Evolutionary conservation across 1,140 invertebrate species (phyloP), one percentile per base, ranked within the genome.

Genomic region (Philotrypesis tridentata): DNA sequence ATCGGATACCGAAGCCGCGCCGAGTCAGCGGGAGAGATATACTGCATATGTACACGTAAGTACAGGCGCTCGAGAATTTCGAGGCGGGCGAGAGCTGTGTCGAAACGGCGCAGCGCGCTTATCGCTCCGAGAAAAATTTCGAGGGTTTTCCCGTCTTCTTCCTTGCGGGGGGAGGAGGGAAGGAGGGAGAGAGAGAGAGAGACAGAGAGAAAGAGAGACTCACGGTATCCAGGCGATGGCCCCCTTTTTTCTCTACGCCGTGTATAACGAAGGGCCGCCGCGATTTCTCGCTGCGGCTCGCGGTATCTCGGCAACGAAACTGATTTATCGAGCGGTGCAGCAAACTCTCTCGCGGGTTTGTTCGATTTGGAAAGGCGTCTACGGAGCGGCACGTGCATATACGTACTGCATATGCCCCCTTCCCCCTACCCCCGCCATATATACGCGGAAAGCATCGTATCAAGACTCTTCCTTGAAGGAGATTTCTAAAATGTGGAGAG

Each of bases 291-390:
- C 23, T 17, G 23, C 12, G 23, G 23, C 61, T 12, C 23, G 23
- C 61, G 61, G 61, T 65, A 65, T 25, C 61, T 25, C 23, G 25
- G 61, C 61, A 65, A 65, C 61, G 61, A 65, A 65, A 65, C 61
- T 65, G 61, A 65, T 65, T 65, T 65, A 65, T 65, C 61, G 61
- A 65, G 11, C 61, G 61, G 48, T 55, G n/a, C n/a, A 55, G 21
- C 21, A 0, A 17, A 21, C 48, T 55, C 21, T 55, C 61, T 65
- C 61, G 25, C 61, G 25, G 68, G 68, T 70, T 70, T 40, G 31
- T 70, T 70, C 68, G 68, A 70, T 70, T 70, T 70, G 29, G 33
- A 70, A 70, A 70, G 31, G 12, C 6, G 12, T 11, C 11, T 37
- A 37, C 25, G 17, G 63, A 27, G 17, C 14, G 7, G 12, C 23